Evolutionary conservation across 2,113 vertebrate genomes (phyloP).

Genomic region (Cryptoleucopteryx plumbea): DNA sequence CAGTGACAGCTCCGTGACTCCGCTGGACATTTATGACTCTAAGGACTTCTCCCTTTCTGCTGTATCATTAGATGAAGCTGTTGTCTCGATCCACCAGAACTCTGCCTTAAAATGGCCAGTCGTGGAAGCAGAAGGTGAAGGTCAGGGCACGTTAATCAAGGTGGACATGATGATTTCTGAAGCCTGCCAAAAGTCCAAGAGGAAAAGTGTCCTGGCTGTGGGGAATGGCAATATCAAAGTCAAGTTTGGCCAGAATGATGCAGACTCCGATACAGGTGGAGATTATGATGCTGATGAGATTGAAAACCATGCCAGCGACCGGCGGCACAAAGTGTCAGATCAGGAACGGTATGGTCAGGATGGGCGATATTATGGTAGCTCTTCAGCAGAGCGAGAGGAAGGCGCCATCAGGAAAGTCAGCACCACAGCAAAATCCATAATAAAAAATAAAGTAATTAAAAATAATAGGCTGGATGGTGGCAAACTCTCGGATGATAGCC

Average conservation of each 20-base stretch:
- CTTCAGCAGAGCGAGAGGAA: slow-evolving; percentile 81
- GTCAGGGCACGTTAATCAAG: slow-evolving; percentile 86
- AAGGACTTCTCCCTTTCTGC: slow-evolving; percentile 86
- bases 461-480: slow-evolving; percentile 70
- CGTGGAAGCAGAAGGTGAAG: slow-evolving; percentile 85
- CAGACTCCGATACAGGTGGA: slow-evolving; percentile 13
- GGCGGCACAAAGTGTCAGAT: slow-evolving; percentile 73
- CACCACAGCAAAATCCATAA: slow-evolving; percentile 77
- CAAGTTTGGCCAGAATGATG: slow-evolving; percentile 83
- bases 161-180: slow-evolving; percentile 93
- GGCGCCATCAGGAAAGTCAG: slow-evolving; percentile 67
- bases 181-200: slow-evolving; percentile 90
- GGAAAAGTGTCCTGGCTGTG: slow-evolving; percentile 86
- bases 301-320: slow-evolving; percentile 82
- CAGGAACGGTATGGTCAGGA: slow-evolving; percentile 78
- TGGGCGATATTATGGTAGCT: slow-evolving; percentile 73
- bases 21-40: slow-evolving; percentile 88
- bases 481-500: slow-evolving; percentile 74
- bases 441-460: slow-evolving; percentile 59
- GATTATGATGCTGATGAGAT: slow-evolving; percentile 78
- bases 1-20: slow-evolving; percentile 89
- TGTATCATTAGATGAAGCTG: slow-evolving; percentile 82
- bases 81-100: slow-evolving; percentile 78
- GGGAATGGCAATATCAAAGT: slow-evolving; percentile 83
- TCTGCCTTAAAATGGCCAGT: slow-evolving; percentile 77